Evolutionary conservation across 2,113 vertebrate genomes (phyloP).

Genomic region (Leptosomus discolor): DNA sequence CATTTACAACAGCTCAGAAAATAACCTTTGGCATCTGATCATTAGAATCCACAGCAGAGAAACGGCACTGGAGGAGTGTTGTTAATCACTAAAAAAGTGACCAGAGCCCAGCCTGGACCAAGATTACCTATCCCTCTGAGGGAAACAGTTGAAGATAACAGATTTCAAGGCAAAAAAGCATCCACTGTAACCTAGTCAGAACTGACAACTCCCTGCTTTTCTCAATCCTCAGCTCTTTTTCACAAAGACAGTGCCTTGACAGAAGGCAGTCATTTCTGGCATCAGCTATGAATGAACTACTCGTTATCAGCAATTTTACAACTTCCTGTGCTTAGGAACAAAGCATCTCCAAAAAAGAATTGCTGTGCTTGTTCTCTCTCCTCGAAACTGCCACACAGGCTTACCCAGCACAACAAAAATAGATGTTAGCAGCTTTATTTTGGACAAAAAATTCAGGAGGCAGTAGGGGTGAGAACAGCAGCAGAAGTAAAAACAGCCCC

Average conservation of each 20-base stretch:
- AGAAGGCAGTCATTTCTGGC: constrained; percentile 37
- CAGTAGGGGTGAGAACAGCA: background rate
- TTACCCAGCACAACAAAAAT: background rate
- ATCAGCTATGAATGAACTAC: constrained; percentile 51
- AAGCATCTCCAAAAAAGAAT: constrained; percentile 31
- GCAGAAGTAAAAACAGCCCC: background rate
- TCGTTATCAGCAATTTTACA: constrained; percentile 59
- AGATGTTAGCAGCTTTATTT: background rate
- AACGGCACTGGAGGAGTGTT: background rate
- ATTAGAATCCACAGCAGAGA: constrained; percentile 38
- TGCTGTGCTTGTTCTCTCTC: constrained; percentile 3
- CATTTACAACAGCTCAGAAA: constrained; percentile 33
- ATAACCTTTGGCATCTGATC: constrained; percentile 38
- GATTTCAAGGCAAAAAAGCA: constrained; percentile 51
- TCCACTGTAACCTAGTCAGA: constrained; percentile 40
- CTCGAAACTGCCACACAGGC: background rate
- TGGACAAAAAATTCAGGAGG: background rate
- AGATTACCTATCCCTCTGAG: background rate
- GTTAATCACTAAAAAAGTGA: constrained; percentile 41
- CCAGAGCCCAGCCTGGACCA: constrained; percentile 1
- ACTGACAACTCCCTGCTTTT: constrained; percentile 30
- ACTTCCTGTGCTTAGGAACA: constrained; percentile 58
- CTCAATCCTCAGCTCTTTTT: constrained; percentile 44
- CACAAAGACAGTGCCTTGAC: background rate
- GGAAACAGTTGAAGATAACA: constrained; percentile 19